phyloP scores from a whole-genome alignment of 23 tunicate genomes.

The Ciona savignyi region DNA sequence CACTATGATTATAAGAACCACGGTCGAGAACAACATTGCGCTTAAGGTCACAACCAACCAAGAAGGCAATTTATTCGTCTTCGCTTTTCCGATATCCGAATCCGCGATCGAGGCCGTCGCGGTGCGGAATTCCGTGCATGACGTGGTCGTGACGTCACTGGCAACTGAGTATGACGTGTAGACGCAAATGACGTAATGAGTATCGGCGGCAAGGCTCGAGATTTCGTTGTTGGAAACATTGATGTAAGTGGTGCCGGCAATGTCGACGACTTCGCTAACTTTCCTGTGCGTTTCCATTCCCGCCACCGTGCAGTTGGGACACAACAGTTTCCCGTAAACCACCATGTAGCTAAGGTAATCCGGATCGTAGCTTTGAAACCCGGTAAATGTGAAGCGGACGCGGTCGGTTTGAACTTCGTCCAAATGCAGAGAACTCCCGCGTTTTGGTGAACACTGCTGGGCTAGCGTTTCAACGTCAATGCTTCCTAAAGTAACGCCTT shows the following conservation, averaged over 20 bases:
- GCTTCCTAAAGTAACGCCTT: conserved; percentile 38
- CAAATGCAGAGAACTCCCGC: neutral
- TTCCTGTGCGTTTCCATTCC: neutral
- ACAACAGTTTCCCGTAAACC: conserved; percentile 25
- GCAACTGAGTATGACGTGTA: conserved; percentile 35
- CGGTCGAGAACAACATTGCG: conserved; percentile 21
- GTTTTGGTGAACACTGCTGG: neutral
- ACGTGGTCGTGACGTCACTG: conserved; percentile 15
- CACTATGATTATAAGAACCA: conserved; percentile 18
- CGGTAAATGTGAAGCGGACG: conserved; percentile 11
- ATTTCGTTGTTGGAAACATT: conserved; percentile 5
- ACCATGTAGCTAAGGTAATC: conserved; percentile 27
- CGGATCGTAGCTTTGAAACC: conserved; percentile 22
- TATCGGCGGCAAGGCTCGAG: conserved; percentile 5
- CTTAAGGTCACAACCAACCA: conserved; percentile 14
- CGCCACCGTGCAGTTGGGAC: conserved; percentile 23
- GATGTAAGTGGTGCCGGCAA: neutral
- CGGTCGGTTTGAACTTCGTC: neutral
- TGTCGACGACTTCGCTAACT: neutral
- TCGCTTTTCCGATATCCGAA: neutral
- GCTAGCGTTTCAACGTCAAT: conserved; percentile 39
- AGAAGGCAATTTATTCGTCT: neutral
- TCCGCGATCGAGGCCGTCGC: neutral
- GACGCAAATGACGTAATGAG: conserved; percentile 33
- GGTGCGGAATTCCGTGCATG: conserved; percentile 25